Conservation (phyloP, 2,113 vertebrate genomes). For the Serilophus lunatus region DNA sequence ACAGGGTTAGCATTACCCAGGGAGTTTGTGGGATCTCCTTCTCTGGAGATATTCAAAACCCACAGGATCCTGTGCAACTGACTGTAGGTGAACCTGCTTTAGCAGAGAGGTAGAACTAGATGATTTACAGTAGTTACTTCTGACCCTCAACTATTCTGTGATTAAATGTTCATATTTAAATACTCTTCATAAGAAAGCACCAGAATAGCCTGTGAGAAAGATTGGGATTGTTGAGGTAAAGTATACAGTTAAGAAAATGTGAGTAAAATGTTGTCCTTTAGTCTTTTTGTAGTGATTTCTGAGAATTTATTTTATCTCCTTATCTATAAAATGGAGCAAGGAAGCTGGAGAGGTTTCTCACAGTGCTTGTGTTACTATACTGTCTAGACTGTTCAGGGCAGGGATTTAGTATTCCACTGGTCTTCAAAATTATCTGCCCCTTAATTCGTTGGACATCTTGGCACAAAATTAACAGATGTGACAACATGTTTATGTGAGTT, state of each 20-base stretch:
- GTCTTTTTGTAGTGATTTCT: background rate
- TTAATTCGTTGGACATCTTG: background rate
- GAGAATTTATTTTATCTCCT: background rate
- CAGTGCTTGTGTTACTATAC: background rate
- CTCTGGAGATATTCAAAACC: background rate
- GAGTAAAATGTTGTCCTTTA: background rate
- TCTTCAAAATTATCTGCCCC: background rate
- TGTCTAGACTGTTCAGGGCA: background rate
- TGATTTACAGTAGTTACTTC: background rate
- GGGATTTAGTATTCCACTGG: background rate
- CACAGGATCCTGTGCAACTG: background rate
- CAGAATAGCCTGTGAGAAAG: background rate
- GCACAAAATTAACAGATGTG: background rate
- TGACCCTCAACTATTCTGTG: background rate
- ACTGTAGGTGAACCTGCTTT: background rate
- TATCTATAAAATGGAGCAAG: background rate
- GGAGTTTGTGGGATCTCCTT: background rate
- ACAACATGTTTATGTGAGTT: background rate
- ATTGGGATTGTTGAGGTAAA: background rate
- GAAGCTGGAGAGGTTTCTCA: background rate
- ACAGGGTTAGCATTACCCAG: background rate
- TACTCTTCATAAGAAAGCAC: background rate
- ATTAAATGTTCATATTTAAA: background rate
- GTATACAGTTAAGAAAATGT: background rate
- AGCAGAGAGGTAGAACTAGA: background rate